Conservation (phyloP, 2,113 vertebrate genomes). For the Ivindomyrus marchei region DNA sequence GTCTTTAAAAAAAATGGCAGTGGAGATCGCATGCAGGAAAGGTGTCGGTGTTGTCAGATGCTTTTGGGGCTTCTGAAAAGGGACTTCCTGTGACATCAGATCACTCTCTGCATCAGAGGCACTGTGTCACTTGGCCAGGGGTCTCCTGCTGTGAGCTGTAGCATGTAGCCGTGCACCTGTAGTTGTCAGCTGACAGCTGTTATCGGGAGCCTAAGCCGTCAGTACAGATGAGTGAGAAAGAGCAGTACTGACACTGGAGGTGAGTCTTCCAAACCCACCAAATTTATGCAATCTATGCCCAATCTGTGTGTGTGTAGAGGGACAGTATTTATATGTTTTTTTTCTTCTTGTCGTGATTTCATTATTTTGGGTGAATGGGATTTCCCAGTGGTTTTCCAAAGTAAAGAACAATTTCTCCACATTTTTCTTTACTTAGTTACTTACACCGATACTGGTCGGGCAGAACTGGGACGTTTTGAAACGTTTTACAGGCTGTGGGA, state of each 20-base stretch:
- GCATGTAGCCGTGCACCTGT: background rate
- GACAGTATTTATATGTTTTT: background rate
- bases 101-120: background rate
- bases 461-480: background rate
- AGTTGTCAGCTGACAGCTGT: background rate
- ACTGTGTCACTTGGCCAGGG: background rate
- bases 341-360: background rate
- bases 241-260: background rate
- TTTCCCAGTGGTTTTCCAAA: background rate
- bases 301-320: background rate
- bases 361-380: background rate
- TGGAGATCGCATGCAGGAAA: background rate
- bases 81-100: background rate
- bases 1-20: background rate
- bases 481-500: background rate
- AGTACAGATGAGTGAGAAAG: background rate
- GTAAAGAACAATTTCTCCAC: background rate
- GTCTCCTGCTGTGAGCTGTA: background rate
- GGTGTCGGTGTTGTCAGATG: background rate
- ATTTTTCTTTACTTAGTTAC: background rate
- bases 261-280: background rate
- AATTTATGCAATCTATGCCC: background rate
- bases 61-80: background rate
- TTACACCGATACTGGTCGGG: background rate
- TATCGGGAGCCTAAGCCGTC: background rate